Evolutionary conservation across 2,113 vertebrate species (phyloP).

Genomic region (Sander vitreus): DNA sequence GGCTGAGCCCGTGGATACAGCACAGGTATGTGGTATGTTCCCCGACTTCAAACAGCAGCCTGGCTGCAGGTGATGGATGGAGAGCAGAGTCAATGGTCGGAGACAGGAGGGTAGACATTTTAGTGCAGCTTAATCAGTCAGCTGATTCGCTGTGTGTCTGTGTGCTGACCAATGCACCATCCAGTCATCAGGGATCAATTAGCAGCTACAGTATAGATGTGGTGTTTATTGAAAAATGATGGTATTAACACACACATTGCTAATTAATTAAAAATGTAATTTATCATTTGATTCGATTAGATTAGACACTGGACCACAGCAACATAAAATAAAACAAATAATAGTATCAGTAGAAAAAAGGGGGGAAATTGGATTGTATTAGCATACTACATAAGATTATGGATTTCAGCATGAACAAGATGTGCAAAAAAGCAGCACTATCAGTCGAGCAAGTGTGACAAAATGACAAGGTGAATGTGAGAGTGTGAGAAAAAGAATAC

Average conservation of each 20-base stretch:
- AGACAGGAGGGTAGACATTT: slow-evolving; percentile 48
- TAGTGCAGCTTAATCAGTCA: slow-evolving; percentile 65
- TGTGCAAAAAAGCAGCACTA: background rate
- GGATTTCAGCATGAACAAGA: background rate
- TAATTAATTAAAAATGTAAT: background rate
- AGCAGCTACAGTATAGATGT: background rate
- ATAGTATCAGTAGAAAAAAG: background rate
- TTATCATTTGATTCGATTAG: background rate
- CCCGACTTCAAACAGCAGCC: slow-evolving; percentile 35
- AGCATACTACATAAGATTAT: background rate
- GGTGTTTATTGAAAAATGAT: background rate
- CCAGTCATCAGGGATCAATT: background rate
- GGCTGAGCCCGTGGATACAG: slow-evolving; percentile 11
- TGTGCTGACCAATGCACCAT: background rate
- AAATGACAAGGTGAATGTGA: slow-evolving; percentile 7
- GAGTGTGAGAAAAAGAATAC: background rate
- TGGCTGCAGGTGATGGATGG: slow-evolving; percentile 56
- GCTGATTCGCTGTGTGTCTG: slow-evolving; percentile 6
- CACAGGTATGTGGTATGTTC: slow-evolving; percentile 23
- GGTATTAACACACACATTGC: background rate
- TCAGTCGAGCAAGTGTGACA: slow-evolving; percentile 1
- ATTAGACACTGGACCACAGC: background rate
- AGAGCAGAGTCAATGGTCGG: slow-evolving; percentile 35
- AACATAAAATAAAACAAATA: background rate
- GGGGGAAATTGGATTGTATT: background rate